Base-by-base conservation (phyloP, 2,888 invertebrate species). In the Dascillus cervinus region DNA sequence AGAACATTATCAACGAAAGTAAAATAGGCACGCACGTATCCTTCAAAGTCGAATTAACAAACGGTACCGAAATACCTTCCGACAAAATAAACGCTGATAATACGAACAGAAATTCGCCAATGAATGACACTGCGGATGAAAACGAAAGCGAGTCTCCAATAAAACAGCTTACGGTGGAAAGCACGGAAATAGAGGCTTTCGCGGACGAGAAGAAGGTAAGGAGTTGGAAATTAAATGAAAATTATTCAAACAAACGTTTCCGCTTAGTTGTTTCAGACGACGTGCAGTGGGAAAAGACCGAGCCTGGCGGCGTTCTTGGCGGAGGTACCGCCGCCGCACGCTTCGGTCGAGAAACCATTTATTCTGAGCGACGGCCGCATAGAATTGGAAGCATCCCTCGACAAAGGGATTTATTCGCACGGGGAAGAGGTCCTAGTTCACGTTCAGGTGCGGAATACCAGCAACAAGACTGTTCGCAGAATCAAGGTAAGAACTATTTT, bases 291-390 rank as follows among this genome's bases (percentile, higher is more conserved):
- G 23, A 59, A 62, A 45, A 47, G 62, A 33, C 62, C 60, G 20
- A 52, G 52, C 39, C 29, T 49, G 26, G 49, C 51, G 9, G 44
- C 44, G 12, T 46, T 50, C 25, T 36, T 64, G 9, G 58, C 63
- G 48, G 68, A 66, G 40, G 56, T 69, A 34, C 71, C 75, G 2
- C 73, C 80, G 10, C 84, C 88, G 2, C 75, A 77, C 36, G 83
- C 79, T 1, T 66, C 73, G 1, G 78, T 82, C 4, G 84, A 85
- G 51, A 88, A 88, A 52, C 85, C 83, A n/a, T 88, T 89, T 56
- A 69, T 90, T 17, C 71, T 90, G 29, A 87, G 86, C 49, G 87
- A 88, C 47, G 90, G 90, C 27, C 76, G 81, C 43, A 80, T 91
- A 39, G 75, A 79, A 45, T 62, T 91, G 26, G 81, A 84, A 54